Base-by-base conservation (phyloP, 2,888 invertebrate species). In the Megastigmus dorsalis region DNA sequence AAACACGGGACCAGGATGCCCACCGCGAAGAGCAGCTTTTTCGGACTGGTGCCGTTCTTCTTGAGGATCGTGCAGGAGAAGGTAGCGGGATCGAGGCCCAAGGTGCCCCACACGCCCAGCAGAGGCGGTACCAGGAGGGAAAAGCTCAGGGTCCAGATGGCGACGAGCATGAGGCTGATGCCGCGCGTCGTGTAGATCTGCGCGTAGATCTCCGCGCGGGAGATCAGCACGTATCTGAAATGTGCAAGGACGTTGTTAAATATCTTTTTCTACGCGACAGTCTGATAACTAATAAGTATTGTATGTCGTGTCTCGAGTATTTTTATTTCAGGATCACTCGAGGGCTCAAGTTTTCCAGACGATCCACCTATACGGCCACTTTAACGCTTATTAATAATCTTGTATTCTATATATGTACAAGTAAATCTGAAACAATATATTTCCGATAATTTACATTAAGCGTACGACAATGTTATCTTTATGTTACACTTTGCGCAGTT, bases 61-160 rank as follows among this genome's bases (percentile, higher is more conserved):
- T 92, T 91, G 59, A 96, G 89, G 80, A 97, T 96, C 23, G 97
- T 97, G 88, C 97, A 97, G 0, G 96, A 96, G 86, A 96, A 97
- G 1, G 96, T 95, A 20, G 91, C 90, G 30, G 91, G 89, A 80
- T 96, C 94, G 41, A 96, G 89, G 0, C 96, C 97, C 77, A 97
- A 90, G 80, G 91, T 92, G 15, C 97, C 97, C 96, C 96, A 97
- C 18, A 95, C 89, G 65, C 94, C 95, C 9, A 95, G 88, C 23
- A 95, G 89, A 0, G 96, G 94, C 3, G 95, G 95, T 26, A 95
- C 88, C 91, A 95, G 89, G 28, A 90, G 88, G 0, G 85, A 81
- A 77, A 89, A 88, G 86, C 82, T 89, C 2, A 95, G 91, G 13
- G 91, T 89, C 97, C 97, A 97, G 76, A 95, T 93, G 74, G 92